Conservation (phyloP, 2,113 vertebrate genomes). For the Beaufortia kweichowensis region DNA sequence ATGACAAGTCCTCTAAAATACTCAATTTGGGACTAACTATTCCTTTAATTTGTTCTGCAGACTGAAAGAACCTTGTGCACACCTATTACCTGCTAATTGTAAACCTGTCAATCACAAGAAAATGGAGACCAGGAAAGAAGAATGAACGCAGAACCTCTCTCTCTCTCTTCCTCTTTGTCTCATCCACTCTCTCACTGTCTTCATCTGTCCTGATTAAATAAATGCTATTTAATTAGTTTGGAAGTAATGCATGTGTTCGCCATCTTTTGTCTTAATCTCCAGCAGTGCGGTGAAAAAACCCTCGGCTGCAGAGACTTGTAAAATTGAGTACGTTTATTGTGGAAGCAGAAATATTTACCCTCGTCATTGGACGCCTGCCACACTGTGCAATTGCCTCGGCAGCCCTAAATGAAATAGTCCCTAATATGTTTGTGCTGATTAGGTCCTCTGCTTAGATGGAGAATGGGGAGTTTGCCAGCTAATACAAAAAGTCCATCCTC, state of each 20-base stretch:
- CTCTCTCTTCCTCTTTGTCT: background rate
- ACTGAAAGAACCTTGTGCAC: slow-evolving; percentile 5
- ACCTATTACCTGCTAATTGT: slow-evolving; percentile 15
- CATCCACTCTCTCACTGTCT: background rate
- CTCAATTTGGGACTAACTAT: too few relatives aligned
- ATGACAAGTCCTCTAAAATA: too few relatives aligned
- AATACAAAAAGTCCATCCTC: slow-evolving; percentile 2
- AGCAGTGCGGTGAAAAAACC: background rate
- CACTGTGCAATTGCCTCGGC: slow-evolving; percentile 16
- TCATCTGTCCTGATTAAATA: slow-evolving; percentile 27
- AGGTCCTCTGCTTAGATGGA: slow-evolving; percentile 17
- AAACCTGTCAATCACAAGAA: slow-evolving; percentile 26
- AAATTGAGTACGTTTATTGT: background rate
- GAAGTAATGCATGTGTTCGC: slow-evolving; percentile 15
- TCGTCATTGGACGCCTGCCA: slow-evolving; percentile 38
- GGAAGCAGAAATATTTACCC: slow-evolving; percentile 17
- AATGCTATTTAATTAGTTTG: slow-evolving; percentile 40
- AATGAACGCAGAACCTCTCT: background rate
- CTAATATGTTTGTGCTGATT: slow-evolving; percentile 47
- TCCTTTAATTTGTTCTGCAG: slow-evolving; percentile 1
- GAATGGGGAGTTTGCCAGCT: slow-evolving; percentile 1
- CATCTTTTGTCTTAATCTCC: slow-evolving; percentile 33
- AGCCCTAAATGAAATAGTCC: slow-evolving; percentile 37
- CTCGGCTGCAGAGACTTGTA: background rate
- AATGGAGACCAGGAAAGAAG: background rate